Conservation (phyloP, 2,113 vertebrate species). For the Nycticorax nycticorax region DNA sequence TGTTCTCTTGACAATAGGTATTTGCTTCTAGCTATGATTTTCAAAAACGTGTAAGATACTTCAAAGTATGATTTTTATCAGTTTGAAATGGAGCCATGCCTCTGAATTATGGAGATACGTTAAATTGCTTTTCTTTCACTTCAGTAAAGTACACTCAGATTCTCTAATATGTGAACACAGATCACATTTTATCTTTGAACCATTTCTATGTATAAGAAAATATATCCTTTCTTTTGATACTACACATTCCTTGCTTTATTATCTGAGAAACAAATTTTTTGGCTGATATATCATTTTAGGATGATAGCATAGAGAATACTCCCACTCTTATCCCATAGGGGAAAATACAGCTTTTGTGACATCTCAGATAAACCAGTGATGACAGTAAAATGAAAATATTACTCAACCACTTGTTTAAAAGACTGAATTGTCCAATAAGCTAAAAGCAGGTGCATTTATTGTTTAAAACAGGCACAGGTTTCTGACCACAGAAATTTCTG, state of each 20-base stretch:
- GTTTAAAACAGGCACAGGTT: not conserved
- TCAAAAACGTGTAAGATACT: not conserved
- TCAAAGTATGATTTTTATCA: slow-evolving; percentile 35
- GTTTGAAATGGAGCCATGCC: not conserved
- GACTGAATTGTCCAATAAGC: not conserved
- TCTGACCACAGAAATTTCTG: not conserved
- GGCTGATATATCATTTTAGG: not conserved
- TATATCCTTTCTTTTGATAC: not conserved
- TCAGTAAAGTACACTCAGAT: not conserved
- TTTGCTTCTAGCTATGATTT: slow-evolving; percentile 34
- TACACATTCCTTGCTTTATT: not conserved
- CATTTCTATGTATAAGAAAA: not conserved
- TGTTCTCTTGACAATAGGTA: not conserved
- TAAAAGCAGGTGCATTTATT: not conserved
- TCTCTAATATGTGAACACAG: not conserved
- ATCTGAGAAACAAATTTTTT: not conserved
- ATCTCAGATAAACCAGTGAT: not conserved
- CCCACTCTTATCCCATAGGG: not conserved
- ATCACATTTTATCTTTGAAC: not conserved
- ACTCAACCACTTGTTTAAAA: not conserved
- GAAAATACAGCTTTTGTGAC: not conserved
- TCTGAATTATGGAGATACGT: not conserved
- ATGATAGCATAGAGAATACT: not conserved
- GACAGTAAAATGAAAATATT: slow-evolving; percentile 10
- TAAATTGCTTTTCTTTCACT: not conserved